Conservation (phyloP, 2,888 invertebrate genomes). For the Acrocera orbiculus region DNA sequence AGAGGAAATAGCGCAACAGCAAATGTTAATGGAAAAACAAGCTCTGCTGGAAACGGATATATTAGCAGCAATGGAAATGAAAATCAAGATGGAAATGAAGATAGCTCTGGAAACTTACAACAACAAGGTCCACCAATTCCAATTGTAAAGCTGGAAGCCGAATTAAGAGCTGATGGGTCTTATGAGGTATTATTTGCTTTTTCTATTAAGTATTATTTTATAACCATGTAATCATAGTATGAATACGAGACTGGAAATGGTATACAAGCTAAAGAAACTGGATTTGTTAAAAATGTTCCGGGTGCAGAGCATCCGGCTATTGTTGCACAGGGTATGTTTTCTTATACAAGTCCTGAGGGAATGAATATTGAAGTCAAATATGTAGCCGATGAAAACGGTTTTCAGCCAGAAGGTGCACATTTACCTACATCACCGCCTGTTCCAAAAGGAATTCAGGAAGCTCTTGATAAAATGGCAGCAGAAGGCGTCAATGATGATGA, state of each 20-base stretch:
- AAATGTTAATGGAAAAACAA: no score
- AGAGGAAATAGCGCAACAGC: no score
- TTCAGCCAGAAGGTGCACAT: constrained; percentile 45
- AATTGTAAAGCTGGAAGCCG: constrained; percentile 24
- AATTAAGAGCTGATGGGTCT: constrained; percentile 25
- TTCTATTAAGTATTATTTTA: neutral
- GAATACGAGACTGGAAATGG: constrained; percentile 63
- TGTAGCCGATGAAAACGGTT: constrained; percentile 56
- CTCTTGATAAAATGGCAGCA: constrained; percentile 23
- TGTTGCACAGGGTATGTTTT: constrained; percentile 49
- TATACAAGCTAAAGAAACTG: constrained; percentile 50
- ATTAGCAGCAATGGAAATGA: no score
- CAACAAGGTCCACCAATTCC: constrained; percentile 23
- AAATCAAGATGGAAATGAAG: no score
- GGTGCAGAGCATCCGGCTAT: constrained; percentile 45
- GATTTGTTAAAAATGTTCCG: constrained; percentile 52
- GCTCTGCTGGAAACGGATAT: no score
- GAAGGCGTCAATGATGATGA: constrained; percentile 18
- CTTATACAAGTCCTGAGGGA: constrained; percentile 59
- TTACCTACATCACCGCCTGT: constrained; percentile 69
- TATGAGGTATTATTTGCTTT: constrained; percentile 19
- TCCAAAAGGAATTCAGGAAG: constrained; percentile 48
- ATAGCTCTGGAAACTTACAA: no score
- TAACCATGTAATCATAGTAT: constrained; percentile 31
- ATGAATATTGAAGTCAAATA: constrained; percentile 44